Evolutionary conservation across 2,888 invertebrate genomes (phyloP), one percentile per base, ranked within the genome.

Genomic region (Bibio marci): DNA sequence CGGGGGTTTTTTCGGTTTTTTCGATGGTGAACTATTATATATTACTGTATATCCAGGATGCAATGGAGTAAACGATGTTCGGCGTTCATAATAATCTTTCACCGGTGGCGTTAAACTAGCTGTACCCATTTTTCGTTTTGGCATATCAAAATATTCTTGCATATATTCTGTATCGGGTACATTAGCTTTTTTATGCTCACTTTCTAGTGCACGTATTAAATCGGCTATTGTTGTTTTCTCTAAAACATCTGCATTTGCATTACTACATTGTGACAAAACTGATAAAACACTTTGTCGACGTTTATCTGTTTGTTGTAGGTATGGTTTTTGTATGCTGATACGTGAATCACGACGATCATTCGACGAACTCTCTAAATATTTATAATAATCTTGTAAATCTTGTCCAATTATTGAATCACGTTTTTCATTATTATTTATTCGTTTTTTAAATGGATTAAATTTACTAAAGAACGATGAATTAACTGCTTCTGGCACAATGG

Each of bases 181-280:
- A 22, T 55, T 63, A 1, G 66, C 65, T 36, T 64, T 58, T 1
- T 67, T 60, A 45, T 73, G 73, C 22, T 85, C 64, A n/a, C 75
- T 71, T 35, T 81, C 77, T 35, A 87, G 59, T 0, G 82, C 83
- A 40, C 83, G 66, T 19, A 87, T 67, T 39, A 87, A 69, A 59
- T 87, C 85, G 2, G 83, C 86, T 12, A 87, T 68, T 17, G 83
- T 81, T 0, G 86, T 86, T 49, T 82, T 76, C 57, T 86, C 86
- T 40, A 86, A 62, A 11, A 83, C 70, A 50, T 58, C 52, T 44
- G 55, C 51, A 27, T 59, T 55, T 11, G 46, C 37, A 31, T 44
- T 44, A 41, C 55, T 55, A 17, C 55, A 55, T 14, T 32, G 35
- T 1, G 55, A 57, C 11, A 56, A 49, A 2, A 35, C 42, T 25